Evolutionary conservation across 2,888 invertebrate species (phyloP).

Genomic region (Cryptophagus acutangulus): DNA sequence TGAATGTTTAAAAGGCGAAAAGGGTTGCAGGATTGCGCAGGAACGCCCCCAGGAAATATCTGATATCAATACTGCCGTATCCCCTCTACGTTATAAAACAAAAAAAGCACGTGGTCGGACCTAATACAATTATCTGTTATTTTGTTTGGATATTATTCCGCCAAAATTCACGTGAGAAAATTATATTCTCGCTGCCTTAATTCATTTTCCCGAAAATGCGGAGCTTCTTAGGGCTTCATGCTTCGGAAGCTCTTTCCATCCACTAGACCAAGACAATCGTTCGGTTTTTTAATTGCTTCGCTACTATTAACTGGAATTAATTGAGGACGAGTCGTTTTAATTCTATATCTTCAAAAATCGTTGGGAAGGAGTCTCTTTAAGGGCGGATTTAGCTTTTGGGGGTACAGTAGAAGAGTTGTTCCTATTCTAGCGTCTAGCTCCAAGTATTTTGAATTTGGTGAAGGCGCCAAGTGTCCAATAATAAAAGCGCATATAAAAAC

Average conservation of each 20-base stretch:
- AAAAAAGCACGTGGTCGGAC: slow-evolving; percentile 43
- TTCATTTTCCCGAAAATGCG: too few relatives aligned
- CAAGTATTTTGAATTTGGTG: too few relatives aligned
- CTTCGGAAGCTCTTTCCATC: too few relatives aligned
- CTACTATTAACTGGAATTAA: not conserved
- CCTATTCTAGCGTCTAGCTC: too few relatives aligned
- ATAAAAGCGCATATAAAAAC: not conserved
- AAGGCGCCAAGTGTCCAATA: too few relatives aligned
- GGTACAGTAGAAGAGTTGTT: too few relatives aligned
- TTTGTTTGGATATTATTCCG: slow-evolving; percentile 26
- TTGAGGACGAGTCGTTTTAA: not conserved
- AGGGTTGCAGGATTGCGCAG: slow-evolving; percentile 24
- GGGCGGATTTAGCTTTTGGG: too few relatives aligned
- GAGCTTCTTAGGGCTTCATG: too few relatives aligned
- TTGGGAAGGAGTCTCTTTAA: too few relatives aligned
- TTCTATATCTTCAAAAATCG: too few relatives aligned
- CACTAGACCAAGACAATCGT: too few relatives aligned
- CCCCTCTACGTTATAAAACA: slow-evolving; percentile 28
- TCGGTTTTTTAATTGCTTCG: too few relatives aligned
- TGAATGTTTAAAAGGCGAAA: slow-evolving; percentile 3
- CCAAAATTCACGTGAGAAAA: slow-evolving; percentile 26
- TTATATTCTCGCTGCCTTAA: not conserved
- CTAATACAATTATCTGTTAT: slow-evolving; percentile 36
- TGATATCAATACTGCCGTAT: slow-evolving; percentile 43
- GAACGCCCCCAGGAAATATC: slow-evolving; percentile 40